phyloP scores from a whole-genome alignment of 2,888 invertebrate genomes.

The Drosophila paracracens region DNA sequence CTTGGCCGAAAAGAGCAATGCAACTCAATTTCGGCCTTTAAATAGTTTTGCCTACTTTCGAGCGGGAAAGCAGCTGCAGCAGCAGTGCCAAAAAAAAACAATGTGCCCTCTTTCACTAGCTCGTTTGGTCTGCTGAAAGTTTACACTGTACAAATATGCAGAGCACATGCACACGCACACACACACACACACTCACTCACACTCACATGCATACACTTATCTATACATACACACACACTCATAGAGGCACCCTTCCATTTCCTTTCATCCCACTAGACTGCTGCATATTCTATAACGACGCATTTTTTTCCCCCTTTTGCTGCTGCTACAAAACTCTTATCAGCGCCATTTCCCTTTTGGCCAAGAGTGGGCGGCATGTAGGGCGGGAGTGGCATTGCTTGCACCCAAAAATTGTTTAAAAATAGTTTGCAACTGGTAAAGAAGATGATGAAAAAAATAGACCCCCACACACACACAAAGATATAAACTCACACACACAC shows the following conservation, averaged over 20 bases:
- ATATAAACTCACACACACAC: conserved; percentile 3
- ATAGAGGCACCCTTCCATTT: conserved; percentile 43
- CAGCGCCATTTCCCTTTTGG: conserved; percentile 70
- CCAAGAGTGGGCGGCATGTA: conserved; percentile 45
- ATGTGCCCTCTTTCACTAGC: conserved; percentile 33
- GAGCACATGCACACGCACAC: conserved; percentile 26
- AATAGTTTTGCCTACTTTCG: conserved; percentile 67
- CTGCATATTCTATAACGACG: conserved; percentile 65
- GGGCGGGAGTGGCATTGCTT: conserved; percentile 36
- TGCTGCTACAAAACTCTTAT: conserved; percentile 65
- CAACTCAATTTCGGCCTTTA: conserved; percentile 59
- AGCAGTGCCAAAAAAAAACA: conserved; percentile 44
- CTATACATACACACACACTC: conserved; percentile 15
- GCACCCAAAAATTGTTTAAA: conserved; percentile 69
- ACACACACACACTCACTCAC: conserved; percentile 18
- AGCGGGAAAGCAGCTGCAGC: conserved; percentile 18
- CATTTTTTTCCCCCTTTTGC: conserved; percentile 50
- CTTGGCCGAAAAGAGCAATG: conserved; percentile 58
- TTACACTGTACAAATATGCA: conserved; percentile 66
- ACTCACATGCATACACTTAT: conserved; percentile 6
- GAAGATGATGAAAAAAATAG: conserved; percentile 55
- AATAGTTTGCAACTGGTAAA: conserved; percentile 64
- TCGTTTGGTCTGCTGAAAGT: conserved; percentile 36
- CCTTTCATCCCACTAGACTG: conserved; percentile 43
- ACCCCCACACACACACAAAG: conserved; percentile 16